A percentile compares a stretch with the other conserved stretches of the same genome.
Evolutionary conservation across 2,113 vertebrate species (phyloP).

Genomic region (Melanerpes formicivorus): DNA sequence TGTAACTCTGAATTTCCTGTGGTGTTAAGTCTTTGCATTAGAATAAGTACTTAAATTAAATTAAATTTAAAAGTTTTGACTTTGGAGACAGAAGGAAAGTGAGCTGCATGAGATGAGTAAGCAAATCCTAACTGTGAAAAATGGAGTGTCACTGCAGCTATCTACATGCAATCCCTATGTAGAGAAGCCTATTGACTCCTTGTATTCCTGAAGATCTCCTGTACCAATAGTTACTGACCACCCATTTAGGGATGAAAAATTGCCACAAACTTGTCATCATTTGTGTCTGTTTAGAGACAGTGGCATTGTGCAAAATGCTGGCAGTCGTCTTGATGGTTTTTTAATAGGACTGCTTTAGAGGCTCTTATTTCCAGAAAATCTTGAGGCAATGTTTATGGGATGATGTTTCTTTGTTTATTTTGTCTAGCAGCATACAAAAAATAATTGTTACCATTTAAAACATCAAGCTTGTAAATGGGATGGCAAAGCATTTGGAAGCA

Average conservation of each 20-base stretch:
- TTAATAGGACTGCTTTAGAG: not conserved
- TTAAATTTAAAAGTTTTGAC: not conserved
- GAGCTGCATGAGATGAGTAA: not conserved
- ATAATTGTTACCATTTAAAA: not conserved
- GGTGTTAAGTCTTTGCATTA: not conserved
- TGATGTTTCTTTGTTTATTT: slow-evolving; percentile 18
- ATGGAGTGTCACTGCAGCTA: not conserved
- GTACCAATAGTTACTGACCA: not conserved
- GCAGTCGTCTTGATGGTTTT: not conserved
- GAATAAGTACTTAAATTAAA: not conserved
- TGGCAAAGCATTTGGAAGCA: slow-evolving; percentile 5
- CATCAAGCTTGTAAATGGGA: not conserved
- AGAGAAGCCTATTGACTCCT: not conserved
- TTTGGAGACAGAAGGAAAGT: not conserved
- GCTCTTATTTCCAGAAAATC: not conserved
- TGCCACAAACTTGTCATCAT: not conserved
- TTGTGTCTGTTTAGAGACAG: not conserved
- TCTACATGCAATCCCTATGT: not conserved
- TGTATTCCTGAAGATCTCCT: not conserved
- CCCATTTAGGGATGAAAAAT: not conserved
- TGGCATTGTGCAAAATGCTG: not conserved
- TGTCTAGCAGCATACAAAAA: not conserved
- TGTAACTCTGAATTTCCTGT: not conserved
- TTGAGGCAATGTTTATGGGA: not conserved
- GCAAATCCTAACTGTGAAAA: not conserved